Evolutionary conservation across 2,888 invertebrate genomes (phyloP).

Genomic region (Boloria selene): DNA sequence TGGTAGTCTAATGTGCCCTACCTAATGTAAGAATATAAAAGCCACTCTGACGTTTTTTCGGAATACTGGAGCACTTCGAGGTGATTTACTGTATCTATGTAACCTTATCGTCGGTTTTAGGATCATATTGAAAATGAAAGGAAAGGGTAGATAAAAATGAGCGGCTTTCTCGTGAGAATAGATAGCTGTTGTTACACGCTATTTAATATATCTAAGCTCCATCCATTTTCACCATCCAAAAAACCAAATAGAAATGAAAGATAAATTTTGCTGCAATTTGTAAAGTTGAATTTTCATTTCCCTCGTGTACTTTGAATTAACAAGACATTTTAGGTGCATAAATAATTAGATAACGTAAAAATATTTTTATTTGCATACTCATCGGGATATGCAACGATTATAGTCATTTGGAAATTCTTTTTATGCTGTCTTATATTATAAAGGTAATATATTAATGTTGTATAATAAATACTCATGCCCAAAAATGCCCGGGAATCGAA

Average conservation of each 20-base stretch:
- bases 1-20: constrained; percentile 70
- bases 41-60: constrained; percentile 36
- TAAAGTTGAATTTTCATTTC: neutral
- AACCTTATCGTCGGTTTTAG: constrained; percentile 38
- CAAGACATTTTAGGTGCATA: no score
- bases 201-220: constrained; percentile 18
- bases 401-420: no score
- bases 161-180: constrained; percentile 35
- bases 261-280: neutral
- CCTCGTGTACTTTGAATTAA: neutral
- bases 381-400: no score
- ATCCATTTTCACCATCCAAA: constrained; percentile 1
- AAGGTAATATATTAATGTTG: no score
- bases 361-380: no score
- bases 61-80: constrained; percentile 39
- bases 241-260: constrained; percentile 7
- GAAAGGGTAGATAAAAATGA: constrained; percentile 30
- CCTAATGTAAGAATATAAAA: constrained; percentile 42
- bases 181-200: constrained; percentile 28
- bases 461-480: no score
- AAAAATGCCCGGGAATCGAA: no score
- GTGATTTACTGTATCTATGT: constrained; percentile 44
- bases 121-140: constrained; percentile 40
- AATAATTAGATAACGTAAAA: no score
- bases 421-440: no score